phyloP scores from a whole-genome alignment of 2,797 vertebrate species.

The Hapalemur alaotrensis region DNA sequence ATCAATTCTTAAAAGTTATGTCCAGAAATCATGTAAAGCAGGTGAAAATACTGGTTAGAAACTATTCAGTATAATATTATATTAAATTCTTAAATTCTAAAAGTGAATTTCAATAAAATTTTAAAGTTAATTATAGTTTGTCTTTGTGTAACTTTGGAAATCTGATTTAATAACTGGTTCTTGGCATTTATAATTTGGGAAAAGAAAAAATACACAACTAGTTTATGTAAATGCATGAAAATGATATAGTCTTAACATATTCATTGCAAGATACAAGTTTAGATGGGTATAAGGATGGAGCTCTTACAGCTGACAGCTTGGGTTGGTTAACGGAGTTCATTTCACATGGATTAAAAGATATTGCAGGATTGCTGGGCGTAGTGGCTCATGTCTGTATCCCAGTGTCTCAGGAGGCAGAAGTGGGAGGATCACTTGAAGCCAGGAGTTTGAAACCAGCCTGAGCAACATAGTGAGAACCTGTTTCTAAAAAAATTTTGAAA shows the following conservation, averaged over 20 bases:
- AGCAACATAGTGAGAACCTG: no score
- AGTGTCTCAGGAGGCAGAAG: no score
- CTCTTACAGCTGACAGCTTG: background rate
- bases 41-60: constrained; percentile 73
- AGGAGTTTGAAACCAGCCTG: no score
- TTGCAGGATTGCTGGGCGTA: background rate
- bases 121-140: constrained; percentile 54
- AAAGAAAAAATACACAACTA: background rate
- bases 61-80: constrained; percentile 63
- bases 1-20: constrained; percentile 47
- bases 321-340: constrained; percentile 30
- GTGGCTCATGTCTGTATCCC: no score
- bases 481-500: no score
- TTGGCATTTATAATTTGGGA: constrained; percentile 22
- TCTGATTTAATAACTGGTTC: constrained; percentile 48
- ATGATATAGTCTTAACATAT: background rate
- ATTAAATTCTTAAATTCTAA: constrained; percentile 72
- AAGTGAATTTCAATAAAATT: constrained; percentile 84
- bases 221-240: constrained; percentile 29
- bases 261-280: background rate
- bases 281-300: background rate
- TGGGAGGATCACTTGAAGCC: no score
- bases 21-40: constrained; percentile 56
- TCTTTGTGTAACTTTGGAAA: constrained; percentile 36
- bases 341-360: constrained; percentile 28